Evolutionary conservation across 2,797 vertebrate genomes (phyloP), one percentile per base, ranked within the genome.

Genomic region (Anolis apletophallus): DNA sequence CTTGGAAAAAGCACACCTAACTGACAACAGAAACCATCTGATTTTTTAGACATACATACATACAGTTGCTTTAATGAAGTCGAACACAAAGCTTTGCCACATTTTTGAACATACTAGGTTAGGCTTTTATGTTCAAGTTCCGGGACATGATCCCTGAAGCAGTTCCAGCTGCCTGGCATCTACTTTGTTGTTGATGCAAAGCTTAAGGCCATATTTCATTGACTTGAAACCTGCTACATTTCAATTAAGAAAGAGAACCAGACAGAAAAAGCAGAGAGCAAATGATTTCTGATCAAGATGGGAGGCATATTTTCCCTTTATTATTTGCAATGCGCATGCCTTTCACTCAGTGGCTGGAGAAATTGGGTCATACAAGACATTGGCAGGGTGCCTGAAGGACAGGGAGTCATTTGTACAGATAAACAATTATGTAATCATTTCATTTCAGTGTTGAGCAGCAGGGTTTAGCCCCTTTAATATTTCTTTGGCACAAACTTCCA

Each of bases 301-400:
- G 40, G 69, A 17, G 77, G 34, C 3, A 3, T 77, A 34, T 90
- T 88, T 92, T 89, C 1, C 75, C 61, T 34, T 57, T 29, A 36
- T 64, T 61, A n/a, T 0, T 0, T 68, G 59, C 88, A 92, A 87
- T 61, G 73, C 68, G 84, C 23, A 46, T 19, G 40, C 55, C 75
- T 59, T 68, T 29, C 36, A 85, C 77, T 88, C 87, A 29, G 73
- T 84, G 74, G 0, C 3, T 87, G 61, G 40, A 89, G 78, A 57
- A 93, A 78, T 84, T 67, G 88, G 80, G 73, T 79, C 34, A 80
- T 88, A 85, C 87, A 91, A 90, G 64, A 92, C 89, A 29, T 46
- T 87, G 61, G 78, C 71, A 90, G 80, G 0, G 4, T 55, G 86
- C 68, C 5, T 59, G 79, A 92, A 91, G 77, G 80, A 75, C 85